Percentiles rank a stretch among this genome's conserved stretches.
phyloP scores from a whole-genome alignment of 2,888 invertebrate species.

The Helleia helle region DNA sequence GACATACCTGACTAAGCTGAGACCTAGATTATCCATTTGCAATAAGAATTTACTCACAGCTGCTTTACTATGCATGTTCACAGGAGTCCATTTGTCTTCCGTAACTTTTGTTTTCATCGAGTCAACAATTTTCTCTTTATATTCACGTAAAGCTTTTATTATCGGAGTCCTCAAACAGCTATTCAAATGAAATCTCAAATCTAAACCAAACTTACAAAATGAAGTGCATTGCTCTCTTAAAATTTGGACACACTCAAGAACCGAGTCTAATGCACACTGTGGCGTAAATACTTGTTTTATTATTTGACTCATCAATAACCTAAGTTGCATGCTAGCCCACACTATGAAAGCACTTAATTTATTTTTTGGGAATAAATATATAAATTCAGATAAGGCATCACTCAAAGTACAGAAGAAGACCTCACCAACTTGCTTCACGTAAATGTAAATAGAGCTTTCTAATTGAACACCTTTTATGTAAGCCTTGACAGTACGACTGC shows the following conservation, averaged over 20 bases:
- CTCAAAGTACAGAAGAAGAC: slow-evolving; percentile 88
- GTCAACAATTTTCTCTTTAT: slow-evolving; percentile 87
- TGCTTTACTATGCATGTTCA: slow-evolving; percentile 83
- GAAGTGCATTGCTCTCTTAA: slow-evolving; percentile 81
- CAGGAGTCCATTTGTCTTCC: slow-evolving; percentile 91
- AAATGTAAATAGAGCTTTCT: slow-evolving; percentile 85
- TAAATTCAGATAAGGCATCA: slow-evolving; percentile 77
- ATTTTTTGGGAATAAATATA: slow-evolving; percentile 84
- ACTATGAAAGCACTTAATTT: slow-evolving; percentile 81
- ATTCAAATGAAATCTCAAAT: slow-evolving; percentile 93
- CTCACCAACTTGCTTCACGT: slow-evolving; percentile 85
- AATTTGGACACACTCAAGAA: slow-evolving; percentile 89
- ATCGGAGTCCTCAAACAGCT: slow-evolving; percentile 86
- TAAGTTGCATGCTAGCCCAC: slow-evolving; percentile 91
- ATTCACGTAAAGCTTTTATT: slow-evolving; percentile 82
- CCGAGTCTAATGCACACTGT: slow-evolving; percentile 86
- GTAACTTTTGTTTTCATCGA: slow-evolving; percentile 82
- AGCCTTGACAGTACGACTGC: slow-evolving; percentile 86
- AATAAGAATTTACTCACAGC: slow-evolving; percentile 79
- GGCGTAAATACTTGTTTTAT: slow-evolving; percentile 92
- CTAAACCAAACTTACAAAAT: slow-evolving; percentile 83
- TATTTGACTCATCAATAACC: slow-evolving; percentile 85
- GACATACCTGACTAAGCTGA: slow-evolving; percentile 78
- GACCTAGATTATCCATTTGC: slow-evolving; percentile 81
- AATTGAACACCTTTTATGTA: slow-evolving; percentile 86